phyloP scores from a whole-genome alignment of 2,113 vertebrate species.

The Ellobius talpinus region DNA sequence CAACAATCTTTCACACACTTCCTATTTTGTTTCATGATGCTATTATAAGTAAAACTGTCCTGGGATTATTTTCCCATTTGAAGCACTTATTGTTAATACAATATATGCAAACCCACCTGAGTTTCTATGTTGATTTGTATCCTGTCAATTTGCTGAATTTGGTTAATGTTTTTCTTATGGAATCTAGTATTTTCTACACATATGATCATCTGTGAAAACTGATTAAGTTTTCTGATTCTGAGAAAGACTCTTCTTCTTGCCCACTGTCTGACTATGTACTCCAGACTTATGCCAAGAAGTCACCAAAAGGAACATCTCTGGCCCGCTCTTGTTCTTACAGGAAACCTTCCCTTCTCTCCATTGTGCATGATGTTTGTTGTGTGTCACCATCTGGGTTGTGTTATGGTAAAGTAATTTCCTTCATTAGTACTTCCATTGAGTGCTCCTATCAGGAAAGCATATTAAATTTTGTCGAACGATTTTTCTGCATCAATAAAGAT shows the following conservation, averaged over 20 bases:
- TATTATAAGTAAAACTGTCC: neutral
- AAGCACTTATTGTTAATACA: neutral
- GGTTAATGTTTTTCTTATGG: neutral
- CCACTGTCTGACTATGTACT: neutral
- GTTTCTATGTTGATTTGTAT: neutral
- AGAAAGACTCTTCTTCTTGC: too few species aligned
- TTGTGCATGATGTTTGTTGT: neutral
- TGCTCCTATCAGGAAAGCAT: neutral
- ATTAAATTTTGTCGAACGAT: neutral
- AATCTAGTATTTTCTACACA: neutral
- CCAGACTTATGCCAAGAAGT: neutral
- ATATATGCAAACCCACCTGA: neutral
- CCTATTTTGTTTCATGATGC: neutral
- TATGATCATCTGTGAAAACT: neutral
- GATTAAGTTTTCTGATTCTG: neutral
- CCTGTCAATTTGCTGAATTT: neutral
- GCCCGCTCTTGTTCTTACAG: neutral
- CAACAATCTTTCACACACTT: neutral
- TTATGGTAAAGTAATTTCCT: neutral
- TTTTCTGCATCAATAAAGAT: constrained; percentile 21
- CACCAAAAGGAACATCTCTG: neutral
- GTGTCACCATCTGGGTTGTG: neutral
- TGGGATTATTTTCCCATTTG: too few species aligned
- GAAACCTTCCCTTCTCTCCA: neutral
- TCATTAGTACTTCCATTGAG: neutral